These are phyloP conservation scores for Metridium senile DNA, from an alignment of 92 coral and sea anemone species.

Conservation along the genomic window DNA sequence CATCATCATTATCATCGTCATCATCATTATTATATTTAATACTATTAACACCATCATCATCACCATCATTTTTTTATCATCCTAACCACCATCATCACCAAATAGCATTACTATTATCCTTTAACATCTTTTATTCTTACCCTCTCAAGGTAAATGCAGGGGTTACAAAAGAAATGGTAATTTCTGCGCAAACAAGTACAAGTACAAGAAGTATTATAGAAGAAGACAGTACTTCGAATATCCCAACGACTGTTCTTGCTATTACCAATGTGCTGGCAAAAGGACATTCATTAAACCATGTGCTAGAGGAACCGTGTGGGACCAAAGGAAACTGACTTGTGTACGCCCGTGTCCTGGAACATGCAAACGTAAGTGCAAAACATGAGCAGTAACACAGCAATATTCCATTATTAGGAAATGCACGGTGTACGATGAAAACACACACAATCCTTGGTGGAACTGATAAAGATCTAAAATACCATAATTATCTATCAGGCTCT, in stretches of 20 bases:
- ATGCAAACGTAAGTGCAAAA: no score
- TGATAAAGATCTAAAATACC: no score
- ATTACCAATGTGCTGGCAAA: not conserved
- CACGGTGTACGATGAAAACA: no score
- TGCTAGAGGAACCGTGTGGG: not conserved
- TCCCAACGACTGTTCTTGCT: not conserved
- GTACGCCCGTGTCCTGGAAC: no score
- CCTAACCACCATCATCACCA: no score
- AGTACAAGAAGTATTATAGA: no score
- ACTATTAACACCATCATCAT: not conserved
- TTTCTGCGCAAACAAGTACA: not conserved
- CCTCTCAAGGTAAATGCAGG: not conserved
- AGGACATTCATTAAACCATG: not conserved
- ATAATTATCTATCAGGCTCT: no score
- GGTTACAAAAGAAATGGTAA: not conserved
- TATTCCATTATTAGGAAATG: no score
- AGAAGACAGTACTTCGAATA: not conserved
- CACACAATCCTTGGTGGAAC: no score
- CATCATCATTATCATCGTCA: not conserved
- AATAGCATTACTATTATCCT: no score
- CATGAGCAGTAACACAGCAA: no score
- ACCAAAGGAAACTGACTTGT: not conserved
- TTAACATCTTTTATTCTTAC: no score
- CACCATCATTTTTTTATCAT: not conserved
- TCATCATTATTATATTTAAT: not conserved